A percentile compares a stretch with the other conserved stretches of the same genome.
phyloP scores from a whole-genome alignment of 2,888 invertebrate genomes.

The Parthenolecanium corni region DNA sequence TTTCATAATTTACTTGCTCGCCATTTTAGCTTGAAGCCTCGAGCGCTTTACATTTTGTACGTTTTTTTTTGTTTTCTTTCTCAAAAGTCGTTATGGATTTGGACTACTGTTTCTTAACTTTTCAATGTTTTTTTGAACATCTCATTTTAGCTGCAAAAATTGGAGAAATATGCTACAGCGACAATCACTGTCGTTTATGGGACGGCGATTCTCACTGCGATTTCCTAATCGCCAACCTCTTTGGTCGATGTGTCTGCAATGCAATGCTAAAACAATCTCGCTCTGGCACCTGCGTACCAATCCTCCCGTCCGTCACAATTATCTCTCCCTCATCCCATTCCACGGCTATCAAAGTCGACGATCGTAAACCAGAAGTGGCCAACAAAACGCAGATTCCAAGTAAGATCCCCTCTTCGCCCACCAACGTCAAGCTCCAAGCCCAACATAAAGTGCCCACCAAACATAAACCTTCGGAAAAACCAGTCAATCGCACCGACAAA shows the following conservation, averaged over 20 bases:
- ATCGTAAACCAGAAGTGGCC: background rate
- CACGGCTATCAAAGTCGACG: slow-evolving; percentile 16
- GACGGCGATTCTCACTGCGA: slow-evolving; percentile 75
- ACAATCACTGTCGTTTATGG: slow-evolving; percentile 76
- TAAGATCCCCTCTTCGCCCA: too few relatives aligned
- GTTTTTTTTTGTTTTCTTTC: too few relatives aligned
- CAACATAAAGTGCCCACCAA: background rate
- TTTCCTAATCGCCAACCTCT: slow-evolving; percentile 76
- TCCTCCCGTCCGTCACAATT: slow-evolving; percentile 5
- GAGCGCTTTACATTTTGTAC: too few relatives aligned
- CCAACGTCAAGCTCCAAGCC: background rate
- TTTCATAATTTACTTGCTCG: too few relatives aligned
- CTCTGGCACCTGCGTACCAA: slow-evolving; percentile 20
- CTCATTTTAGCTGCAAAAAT: slow-evolving; percentile 58
- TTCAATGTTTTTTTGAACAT: too few relatives aligned
- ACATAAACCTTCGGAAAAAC: slow-evolving; percentile 1
- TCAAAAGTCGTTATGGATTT: too few relatives aligned
- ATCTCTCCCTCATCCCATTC: slow-evolving; percentile 14
- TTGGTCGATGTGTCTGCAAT: slow-evolving; percentile 76
- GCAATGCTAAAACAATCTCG: slow-evolving; percentile 35
- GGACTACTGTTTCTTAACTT: too few relatives aligned
- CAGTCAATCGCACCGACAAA: background rate
- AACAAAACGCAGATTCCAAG: background rate
- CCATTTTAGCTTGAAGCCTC: too few relatives aligned
- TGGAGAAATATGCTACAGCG: slow-evolving; percentile 78